Conservation (phyloP, 2,888 invertebrate species). For the Drosophila kokeensis region DNA sequence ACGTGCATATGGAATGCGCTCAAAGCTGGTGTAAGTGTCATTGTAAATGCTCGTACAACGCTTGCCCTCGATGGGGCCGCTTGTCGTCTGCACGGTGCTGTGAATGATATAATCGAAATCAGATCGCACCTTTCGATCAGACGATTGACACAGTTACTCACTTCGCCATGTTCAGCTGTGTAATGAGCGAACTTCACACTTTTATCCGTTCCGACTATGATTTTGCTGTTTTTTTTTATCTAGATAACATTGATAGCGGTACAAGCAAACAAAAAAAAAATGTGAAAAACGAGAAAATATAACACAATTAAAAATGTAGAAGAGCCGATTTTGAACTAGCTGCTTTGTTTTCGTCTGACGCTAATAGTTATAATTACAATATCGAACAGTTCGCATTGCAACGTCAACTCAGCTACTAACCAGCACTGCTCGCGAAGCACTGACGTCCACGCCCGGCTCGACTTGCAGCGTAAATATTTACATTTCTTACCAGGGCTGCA, state of each 20-base stretch:
- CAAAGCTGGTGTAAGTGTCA: slow-evolving; percentile 72
- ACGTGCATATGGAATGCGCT: slow-evolving; percentile 80
- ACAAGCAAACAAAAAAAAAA: neutral
- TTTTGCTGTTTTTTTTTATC: slow-evolving; percentile 31
- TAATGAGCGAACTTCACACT: slow-evolving; percentile 15
- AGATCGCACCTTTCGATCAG: neutral
- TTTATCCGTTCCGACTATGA: neutral
- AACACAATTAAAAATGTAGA: neutral
- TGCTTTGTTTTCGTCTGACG: slow-evolving; percentile 24
- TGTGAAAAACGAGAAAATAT: slow-evolving; percentile 1
- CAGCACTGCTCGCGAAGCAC: slow-evolving; percentile 17
- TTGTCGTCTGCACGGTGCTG: slow-evolving; percentile 58
- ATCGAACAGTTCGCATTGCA: slow-evolving; percentile 1
- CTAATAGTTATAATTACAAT: neutral
- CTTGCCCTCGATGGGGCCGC: slow-evolving; percentile 77
- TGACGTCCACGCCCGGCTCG: neutral
- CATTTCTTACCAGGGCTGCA: slow-evolving; percentile 31
- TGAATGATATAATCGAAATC: neutral
- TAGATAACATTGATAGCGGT: slow-evolving; percentile 40
- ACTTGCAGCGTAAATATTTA: neutral
- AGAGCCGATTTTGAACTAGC: slow-evolving; percentile 42
- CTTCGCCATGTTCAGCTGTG: slow-evolving; percentile 44
- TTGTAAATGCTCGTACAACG: slow-evolving; percentile 66
- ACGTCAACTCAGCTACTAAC: slow-evolving; percentile 3
- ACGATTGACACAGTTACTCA: slow-evolving; percentile 23